Base-by-base conservation (phyloP, 2,797 vertebrate genomes). In the Sebastes iracundus region DNA sequence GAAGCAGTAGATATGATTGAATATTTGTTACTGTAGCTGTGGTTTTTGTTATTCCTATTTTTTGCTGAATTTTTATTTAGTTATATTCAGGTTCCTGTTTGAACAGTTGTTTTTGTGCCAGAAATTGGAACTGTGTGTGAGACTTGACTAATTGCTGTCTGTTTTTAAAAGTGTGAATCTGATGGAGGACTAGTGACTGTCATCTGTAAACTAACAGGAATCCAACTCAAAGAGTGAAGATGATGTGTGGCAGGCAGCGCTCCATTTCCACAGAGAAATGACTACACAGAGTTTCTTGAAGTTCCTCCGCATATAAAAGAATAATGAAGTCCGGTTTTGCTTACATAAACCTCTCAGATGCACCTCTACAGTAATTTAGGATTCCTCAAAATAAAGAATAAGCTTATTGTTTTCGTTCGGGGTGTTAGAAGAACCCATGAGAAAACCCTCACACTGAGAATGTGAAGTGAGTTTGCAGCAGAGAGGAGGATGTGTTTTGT, bases 401-500 rank as follows among this genome's bases (percentile, higher is more conserved):
- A 27, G 22, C 4, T 53, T 1, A 4, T 10, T 72, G 32, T 53
- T 61, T 62, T 46, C 13, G 13, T 81, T 67, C 27, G n/a, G 14
- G 38, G 27, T 58, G 32, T 80, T 42, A 12, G 58, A 84, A 14
- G 30, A 72, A 58, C 53, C 61, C 30, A 32, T 2, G 28, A 74
- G 32, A 22, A 80, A 61, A 35, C 16, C 42, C 32, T 60, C 27
- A 58, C 62, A 66, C 68, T 25, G 12, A 38, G 12, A 18, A 63
- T 60, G 38, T 88, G 71, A 53, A 90, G 88, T 18, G 88, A 93
- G 82, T 62, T 88, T 90, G 53, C 65, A 69, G 87, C 27, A 69
- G 60, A 23, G 25, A 69, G n/a, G 30, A 75, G 23, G 79, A 88
- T 86, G 82, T 89, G 77, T 91, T 92, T 80, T 89, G 92, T 77